Evolutionary conservation across 2,888 invertebrate species (phyloP).

Genomic region (Hydraecia micacea): DNA sequence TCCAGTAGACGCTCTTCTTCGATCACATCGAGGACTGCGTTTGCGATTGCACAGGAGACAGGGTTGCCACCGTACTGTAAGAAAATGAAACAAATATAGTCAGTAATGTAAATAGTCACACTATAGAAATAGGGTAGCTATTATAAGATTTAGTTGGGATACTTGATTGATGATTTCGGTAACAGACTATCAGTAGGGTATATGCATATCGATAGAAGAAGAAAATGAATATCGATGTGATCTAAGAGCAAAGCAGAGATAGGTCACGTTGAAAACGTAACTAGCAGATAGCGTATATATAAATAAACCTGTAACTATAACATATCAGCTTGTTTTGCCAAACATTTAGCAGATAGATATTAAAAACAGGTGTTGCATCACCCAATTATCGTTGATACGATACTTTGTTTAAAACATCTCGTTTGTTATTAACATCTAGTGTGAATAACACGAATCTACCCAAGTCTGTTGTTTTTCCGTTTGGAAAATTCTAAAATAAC

Average conservation of each 20-base stretch:
- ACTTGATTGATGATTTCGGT: background rate
- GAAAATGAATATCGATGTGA: constrained; percentile 7
- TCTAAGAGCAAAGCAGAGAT: constrained; percentile 9
- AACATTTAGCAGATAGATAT: constrained; percentile 41
- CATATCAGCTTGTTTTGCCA: constrained; percentile 48
- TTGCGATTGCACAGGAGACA: constrained; percentile 98
- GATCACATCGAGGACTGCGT: constrained; percentile 98
- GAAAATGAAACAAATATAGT: background rate
- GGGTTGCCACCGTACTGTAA: constrained; percentile 99
- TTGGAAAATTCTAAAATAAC: background rate
- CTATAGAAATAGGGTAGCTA: background rate
- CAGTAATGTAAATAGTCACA: background rate
- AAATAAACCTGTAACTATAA: constrained; percentile 40
- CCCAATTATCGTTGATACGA: constrained; percentile 33
- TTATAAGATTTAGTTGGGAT: background rate
- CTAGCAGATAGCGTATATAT: constrained; percentile 29
- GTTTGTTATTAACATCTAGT: constrained; percentile 23
- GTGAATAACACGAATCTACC: constrained; percentile 6
- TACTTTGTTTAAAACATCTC: constrained; percentile 36
- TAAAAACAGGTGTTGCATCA: constrained; percentile 56
- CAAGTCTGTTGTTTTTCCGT: constrained; percentile 22
- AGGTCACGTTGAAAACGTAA: constrained; percentile 42
- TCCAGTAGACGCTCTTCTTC: constrained; percentile 96
- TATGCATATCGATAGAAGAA: constrained; percentile 1
- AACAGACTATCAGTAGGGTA: background rate